Conservation (phyloP, 2,888 invertebrate genomes). For the Isotomurus palustris region DNA sequence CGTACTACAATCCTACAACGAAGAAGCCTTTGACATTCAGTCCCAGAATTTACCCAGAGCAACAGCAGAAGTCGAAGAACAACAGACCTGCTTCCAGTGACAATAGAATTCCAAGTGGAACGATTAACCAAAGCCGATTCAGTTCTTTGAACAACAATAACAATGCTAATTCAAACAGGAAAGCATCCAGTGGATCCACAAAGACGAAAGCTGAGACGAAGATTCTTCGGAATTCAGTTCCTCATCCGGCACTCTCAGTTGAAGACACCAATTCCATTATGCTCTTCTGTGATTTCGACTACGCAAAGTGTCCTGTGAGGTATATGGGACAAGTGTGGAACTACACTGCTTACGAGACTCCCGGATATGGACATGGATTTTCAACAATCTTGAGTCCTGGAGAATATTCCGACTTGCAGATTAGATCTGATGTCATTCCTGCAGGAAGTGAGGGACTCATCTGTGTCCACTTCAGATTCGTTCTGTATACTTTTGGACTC, state of each 20-base stretch:
- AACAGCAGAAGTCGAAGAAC: slow-evolving; percentile 11
- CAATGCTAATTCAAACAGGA: slow-evolving; percentile 4
- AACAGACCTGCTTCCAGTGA: slow-evolving; percentile 3
- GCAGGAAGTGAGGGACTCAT: slow-evolving; percentile 3
- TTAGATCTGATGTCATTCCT: slow-evolving; percentile 5
- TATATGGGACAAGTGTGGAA: slow-evolving; percentile 45
- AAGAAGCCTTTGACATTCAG: slow-evolving; percentile 39
- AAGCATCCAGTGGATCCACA: no score
- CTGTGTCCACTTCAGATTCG: slow-evolving; percentile 44
- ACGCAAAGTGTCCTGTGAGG: slow-evolving; percentile 44
- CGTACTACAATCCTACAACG: slow-evolving; percentile 17
- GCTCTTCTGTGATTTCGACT: slow-evolving; percentile 46
- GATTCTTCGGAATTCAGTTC: slow-evolving; percentile 28
- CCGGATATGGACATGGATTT: slow-evolving; percentile 45
- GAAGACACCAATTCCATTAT: slow-evolving; percentile 42
- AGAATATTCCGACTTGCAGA: neutral
- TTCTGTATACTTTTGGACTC: slow-evolving; percentile 23
- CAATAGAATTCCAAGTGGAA: slow-evolving; percentile 17
- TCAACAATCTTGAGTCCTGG: slow-evolving; percentile 29
- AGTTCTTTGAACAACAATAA: slow-evolving; percentile 5
- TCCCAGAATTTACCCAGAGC: slow-evolving; percentile 24
- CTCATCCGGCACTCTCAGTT: slow-evolving; percentile 39
- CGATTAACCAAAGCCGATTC: slow-evolving; percentile 27
- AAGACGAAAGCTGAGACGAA: slow-evolving; percentile 19
- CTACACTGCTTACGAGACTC: slow-evolving; percentile 41